Percentiles rank a stretch among this genome's conserved stretches.
Evolutionary conservation across 2,888 invertebrate species (phyloP).

Genomic region (Nomada goodeniana): DNA sequence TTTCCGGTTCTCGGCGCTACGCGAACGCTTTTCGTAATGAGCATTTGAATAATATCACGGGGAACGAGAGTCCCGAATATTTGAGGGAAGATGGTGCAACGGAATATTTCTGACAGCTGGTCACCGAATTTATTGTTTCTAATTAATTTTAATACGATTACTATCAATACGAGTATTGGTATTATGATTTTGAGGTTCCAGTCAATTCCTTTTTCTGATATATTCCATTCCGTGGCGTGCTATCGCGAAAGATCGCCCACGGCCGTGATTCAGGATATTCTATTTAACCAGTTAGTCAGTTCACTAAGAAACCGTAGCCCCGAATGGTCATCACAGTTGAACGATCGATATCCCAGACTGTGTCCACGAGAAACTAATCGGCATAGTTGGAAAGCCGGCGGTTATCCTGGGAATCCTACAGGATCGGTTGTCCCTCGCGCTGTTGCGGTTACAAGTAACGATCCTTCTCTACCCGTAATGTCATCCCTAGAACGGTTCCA

Average conservation of each 20-base stretch:
- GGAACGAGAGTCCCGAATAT: not conserved
- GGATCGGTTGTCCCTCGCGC: slow-evolving; percentile 62
- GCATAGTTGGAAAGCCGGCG: slow-evolving; percentile 76
- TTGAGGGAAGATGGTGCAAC: not conserved
- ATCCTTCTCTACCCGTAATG: slow-evolving; percentile 48
- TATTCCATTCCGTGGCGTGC: not conserved
- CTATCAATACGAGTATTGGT: too few species aligned
- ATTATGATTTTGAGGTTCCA: too few species aligned
- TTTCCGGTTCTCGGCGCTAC: not conserved
- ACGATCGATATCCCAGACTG: slow-evolving; percentile 66
- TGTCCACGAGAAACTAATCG: slow-evolving; percentile 74
- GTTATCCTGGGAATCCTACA: slow-evolving; percentile 72
- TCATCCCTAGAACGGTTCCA: slow-evolving; percentile 44
- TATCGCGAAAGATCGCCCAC: not conserved
- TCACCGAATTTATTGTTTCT: not conserved
- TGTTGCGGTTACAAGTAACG: slow-evolving; percentile 67
- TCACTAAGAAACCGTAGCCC: slow-evolving; percentile 63
- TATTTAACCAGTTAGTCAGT: slow-evolving; percentile 28
- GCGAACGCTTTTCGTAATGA: not conserved
- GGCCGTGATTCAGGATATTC: not conserved
- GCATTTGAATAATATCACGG: not conserved
- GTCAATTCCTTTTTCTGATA: too few species aligned
- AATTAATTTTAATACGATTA: too few species aligned
- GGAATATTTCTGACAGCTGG: not conserved
- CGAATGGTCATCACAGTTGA: slow-evolving; percentile 64